Evolutionary conservation across 2,797 vertebrate species (phyloP), one percentile per base, ranked within the genome.

Genomic region (Cynopterus sphinx): DNA sequence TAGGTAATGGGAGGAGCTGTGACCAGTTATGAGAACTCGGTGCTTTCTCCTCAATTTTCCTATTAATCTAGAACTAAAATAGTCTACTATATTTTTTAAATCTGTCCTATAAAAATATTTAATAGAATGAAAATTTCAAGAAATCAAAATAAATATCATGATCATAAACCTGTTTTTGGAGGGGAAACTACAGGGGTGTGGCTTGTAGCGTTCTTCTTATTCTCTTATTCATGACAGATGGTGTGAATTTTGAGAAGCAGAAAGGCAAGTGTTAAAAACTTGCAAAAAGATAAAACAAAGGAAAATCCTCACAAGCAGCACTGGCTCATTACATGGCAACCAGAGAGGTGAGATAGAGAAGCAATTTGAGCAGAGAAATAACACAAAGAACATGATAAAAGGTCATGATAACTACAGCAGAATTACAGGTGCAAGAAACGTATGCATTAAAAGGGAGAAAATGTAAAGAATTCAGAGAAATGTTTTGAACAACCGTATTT

Each of bases 291-390:
- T 88, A 95, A 93, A 98, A 84, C 87, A 96, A 97, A 97, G 84
- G 51, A 96, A 95, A 93, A 90, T 31, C 59, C 2, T 51, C 31
- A 21, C 70, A 79, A 55, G 49, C 21, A 81, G 33, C n/a, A 91
- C 67, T 28, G 51, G 70, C 96, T 94, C 93, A 97, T 91, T 90
- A 87, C 90, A 83, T 78, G 87, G 95, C 81, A 97, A 96, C 85
- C 0, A 91, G 78, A 97, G 93, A 97, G 89, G 97, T 75, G 96
- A 90, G 90, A 93, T 88, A 91, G 96, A 90, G 92, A 97, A 97
- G 97, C 90, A 39, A 97, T 98, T 97, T 93, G 82, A 97, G 74
- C 33, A 57, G 91, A 93, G 93, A 95, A 97, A 94, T 94, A 97
- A 94, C 73, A 97, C 39, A 93, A 97, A 97, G 95, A 92, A 85